Base-by-base conservation (phyloP, 2,113 vertebrate species). In the Cricetomys ansorgei region DNA sequence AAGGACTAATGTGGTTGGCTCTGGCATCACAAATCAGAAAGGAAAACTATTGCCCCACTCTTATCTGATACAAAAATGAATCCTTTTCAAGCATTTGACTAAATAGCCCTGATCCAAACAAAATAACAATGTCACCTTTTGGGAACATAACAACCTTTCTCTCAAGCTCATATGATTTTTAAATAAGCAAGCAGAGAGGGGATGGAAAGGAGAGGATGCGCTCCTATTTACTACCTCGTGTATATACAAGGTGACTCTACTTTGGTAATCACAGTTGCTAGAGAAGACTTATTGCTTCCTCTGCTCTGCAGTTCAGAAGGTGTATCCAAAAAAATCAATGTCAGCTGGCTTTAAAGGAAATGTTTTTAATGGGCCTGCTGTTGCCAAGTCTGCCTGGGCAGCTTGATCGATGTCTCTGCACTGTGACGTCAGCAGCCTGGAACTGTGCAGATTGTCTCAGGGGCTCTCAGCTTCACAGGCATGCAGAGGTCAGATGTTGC, bases 321-420 rank as follows among this genome's bases (percentile, higher is more conserved):
- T 94, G 37, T 95, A 86, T 84, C 21, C 43, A 62, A 7, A 50
- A 95, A 94, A 97, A 97, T 94, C 97, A 86, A 86, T 97, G 97
- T 96, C 85, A 80, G 3, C 72, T 92, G 83, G 67, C 87, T 94
- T 91, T 64, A 93, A 77, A 94, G 87, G 87, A 96, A 95, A 88
- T 95, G 89, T 92, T 88, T 70, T 69, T 88, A 89, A 93, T 79
- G 72, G 84, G 62, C 17, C 9, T 86, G 75, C 57, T 40, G 17
- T 76, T 90, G 70, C 88, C 92, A 73, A 23, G 91, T 81, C 53
- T 93, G 77, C 73, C 76, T 3, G 23, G 85, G 70, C 75, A n/a
- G 65, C 48, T 64, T 27, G 31, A 90, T 92, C 95, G 34, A 43
- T 88, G 50, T 85, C 87, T 84, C 57, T 67, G 48, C 65, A 31